Conservation (phyloP, 2,888 invertebrate genomes). For the Stenolophus ochropezus region DNA sequence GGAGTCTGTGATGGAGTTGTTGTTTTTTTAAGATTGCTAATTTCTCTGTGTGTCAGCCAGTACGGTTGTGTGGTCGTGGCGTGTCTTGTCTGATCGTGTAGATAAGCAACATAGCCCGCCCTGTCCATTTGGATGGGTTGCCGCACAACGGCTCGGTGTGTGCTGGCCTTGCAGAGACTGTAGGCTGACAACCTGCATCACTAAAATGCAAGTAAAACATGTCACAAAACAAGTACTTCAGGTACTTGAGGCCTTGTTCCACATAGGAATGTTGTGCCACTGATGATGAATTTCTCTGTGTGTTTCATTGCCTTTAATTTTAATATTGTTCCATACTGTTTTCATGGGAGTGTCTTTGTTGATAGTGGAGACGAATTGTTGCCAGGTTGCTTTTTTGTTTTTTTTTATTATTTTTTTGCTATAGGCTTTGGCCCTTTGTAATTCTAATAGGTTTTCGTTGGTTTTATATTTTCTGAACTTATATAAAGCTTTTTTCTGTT, state of each 20-base stretch:
- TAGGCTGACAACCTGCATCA: too few species aligned
- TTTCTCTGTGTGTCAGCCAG: too few species aligned
- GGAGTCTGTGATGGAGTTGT: not conserved
- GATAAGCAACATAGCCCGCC: too few species aligned
- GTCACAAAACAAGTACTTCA: too few species aligned
- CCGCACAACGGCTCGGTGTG: too few species aligned
- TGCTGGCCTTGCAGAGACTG: too few species aligned
- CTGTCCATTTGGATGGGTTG: too few species aligned
- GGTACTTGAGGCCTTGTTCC: too few species aligned
- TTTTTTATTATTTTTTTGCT: not conserved
- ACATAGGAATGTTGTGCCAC: too few species aligned
- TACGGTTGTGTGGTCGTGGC: too few species aligned
- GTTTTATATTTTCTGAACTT: conserved; percentile 22
- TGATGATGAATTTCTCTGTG: not conserved
- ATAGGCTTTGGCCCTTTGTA: conserved; percentile 3
- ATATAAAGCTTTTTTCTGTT: conserved; percentile 10
- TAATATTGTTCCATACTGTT: conserved; percentile 16
- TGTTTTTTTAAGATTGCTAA: not conserved
- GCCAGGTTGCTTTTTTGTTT: conserved; percentile 16
- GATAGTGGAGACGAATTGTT: not conserved
- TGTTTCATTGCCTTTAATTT: conserved; percentile 1
- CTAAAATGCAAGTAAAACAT: too few species aligned
- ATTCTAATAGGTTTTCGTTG: conserved; percentile 9
- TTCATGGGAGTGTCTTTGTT: not conserved
- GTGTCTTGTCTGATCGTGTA: too few species aligned